A percentile compares a stretch with the other conserved stretches of the same genome.
Evolutionary conservation across 2,797 vertebrate genomes (phyloP).

Genomic region (Mus spretus): DNA sequence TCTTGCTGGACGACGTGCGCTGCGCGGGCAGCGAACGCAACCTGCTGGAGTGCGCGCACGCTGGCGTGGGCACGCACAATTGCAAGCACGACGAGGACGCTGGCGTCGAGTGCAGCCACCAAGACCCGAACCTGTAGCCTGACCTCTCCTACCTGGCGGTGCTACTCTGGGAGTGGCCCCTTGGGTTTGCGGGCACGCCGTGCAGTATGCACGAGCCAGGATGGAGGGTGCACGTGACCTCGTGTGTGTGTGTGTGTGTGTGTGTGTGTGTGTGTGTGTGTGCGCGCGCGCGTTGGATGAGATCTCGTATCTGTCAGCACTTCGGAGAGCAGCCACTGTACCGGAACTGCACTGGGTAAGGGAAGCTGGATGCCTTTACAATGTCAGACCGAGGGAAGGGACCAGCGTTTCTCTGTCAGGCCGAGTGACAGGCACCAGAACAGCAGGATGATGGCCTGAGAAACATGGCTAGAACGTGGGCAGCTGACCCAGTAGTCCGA

Average conservation of each 20-base stretch:
- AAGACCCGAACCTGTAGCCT: constrained; percentile 75
- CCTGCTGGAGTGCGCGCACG: constrained; percentile 93
- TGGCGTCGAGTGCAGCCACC: constrained; percentile 92
- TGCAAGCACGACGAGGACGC: constrained; percentile 96
- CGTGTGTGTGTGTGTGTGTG: not conserved
- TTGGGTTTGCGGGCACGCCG: fast-evolving
- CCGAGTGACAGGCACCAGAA: not conserved
- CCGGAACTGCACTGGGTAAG: not conserved
- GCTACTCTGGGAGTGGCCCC: not conserved
- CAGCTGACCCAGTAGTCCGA: fast-evolving
- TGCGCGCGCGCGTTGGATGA: not conserved
- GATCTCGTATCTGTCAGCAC: not conserved
- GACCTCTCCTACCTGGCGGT: fast-evolving
- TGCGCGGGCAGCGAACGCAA: constrained; percentile 92
- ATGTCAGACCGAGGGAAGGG: not conserved
- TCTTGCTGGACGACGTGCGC: constrained; percentile 95
- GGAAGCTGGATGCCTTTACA: not conserved
- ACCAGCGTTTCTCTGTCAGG: not conserved
- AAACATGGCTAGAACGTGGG: not conserved
- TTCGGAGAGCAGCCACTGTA: not conserved
- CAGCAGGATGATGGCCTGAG: not conserved
- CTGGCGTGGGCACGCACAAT: constrained; percentile 91
- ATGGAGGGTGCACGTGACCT: not conserved
- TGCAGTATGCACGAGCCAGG: not conserved
- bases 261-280: not conserved